phyloP scores from a whole-genome alignment of 2,113 vertebrate genomes.

The Hassar affinis region DNA sequence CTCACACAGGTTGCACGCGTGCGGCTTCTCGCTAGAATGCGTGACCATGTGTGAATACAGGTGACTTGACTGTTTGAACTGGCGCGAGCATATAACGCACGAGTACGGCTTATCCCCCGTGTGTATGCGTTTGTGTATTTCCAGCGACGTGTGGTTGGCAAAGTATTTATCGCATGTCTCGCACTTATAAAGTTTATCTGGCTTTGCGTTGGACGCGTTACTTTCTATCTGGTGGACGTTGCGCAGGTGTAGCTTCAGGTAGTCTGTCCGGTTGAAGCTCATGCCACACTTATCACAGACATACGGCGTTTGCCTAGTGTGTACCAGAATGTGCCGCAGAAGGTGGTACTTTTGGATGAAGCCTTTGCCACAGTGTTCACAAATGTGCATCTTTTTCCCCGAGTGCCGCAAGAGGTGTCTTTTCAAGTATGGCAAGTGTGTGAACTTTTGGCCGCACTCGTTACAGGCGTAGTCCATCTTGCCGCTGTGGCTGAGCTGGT shows the following conservation, averaged over 20 bases:
- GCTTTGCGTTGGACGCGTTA: neutral
- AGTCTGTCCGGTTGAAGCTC: conserved; percentile 62
- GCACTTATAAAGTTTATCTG: conserved; percentile 32
- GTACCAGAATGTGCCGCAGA: conserved; percentile 64
- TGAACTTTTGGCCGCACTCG: conserved; percentile 25
- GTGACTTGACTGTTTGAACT: conserved; percentile 37
- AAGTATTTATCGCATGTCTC: conserved; percentile 39
- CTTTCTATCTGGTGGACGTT: conserved; percentile 57
- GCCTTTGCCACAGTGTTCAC: conserved; percentile 63
- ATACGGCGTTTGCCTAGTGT: conserved; percentile 62
- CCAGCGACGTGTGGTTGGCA: conserved; percentile 5
- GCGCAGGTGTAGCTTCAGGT: conserved; percentile 62
- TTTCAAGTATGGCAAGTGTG: conserved; percentile 24
- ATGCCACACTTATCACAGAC: conserved; percentile 64
- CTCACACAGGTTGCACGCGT: conserved; percentile 20
- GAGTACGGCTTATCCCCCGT: conserved; percentile 35
- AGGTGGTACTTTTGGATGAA: conserved; percentile 67
- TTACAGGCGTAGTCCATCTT: conserved; percentile 36
- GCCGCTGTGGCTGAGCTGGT: conserved; percentile 41
- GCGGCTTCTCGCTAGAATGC: conserved; percentile 29
- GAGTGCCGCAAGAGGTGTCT: conserved; percentile 73
- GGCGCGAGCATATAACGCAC: conserved; percentile 29
- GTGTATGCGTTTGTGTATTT: conserved; percentile 48
- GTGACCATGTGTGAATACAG: conserved; percentile 28
- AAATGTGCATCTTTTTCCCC: conserved; percentile 63